Conservation (phyloP, 2,113 vertebrate species). For the Trochalopteron elliotii region DNA sequence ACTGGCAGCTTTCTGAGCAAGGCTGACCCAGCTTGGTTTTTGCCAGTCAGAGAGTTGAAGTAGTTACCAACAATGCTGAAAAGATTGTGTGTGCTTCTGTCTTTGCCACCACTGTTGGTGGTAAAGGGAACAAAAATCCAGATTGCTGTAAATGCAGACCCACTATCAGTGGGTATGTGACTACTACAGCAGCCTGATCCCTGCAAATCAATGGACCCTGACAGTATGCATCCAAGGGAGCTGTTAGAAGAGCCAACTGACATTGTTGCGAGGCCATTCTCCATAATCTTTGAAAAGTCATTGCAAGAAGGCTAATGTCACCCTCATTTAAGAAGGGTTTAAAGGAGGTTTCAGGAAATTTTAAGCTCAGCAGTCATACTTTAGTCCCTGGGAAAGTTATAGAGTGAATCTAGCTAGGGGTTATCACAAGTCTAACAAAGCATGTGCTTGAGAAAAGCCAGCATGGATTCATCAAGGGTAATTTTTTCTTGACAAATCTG, state of each 20-base stretch:
- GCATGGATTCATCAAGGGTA: neutral
- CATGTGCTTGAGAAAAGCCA: neutral
- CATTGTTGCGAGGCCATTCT: neutral
- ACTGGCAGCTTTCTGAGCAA: neutral
- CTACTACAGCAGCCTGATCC: neutral
- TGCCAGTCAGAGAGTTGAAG: neutral
- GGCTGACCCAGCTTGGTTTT: neutral
- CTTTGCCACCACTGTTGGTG: neutral
- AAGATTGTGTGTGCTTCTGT: neutral
- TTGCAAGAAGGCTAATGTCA: neutral
- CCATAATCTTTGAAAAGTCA: neutral
- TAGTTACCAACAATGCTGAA: neutral
- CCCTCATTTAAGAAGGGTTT: neutral
- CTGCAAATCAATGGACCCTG: accelerated
- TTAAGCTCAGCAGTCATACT: neutral
- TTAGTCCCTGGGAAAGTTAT: neutral
- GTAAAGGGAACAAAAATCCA: neutral
- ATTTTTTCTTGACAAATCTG: neutral
- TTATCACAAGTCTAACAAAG: neutral
- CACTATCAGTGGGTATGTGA: too few relatives aligned
- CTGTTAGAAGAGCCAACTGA: too few relatives aligned
- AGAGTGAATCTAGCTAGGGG: neutral
- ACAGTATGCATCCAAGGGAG: neutral
- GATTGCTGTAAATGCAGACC: neutral
- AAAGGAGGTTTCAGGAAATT: neutral